These are phyloP conservation scores for western clawed frog (Xenopus tropicalis) DNA, from an alignment of 2,113 vertebrate species.

Conservation along the genomic window DNA sequence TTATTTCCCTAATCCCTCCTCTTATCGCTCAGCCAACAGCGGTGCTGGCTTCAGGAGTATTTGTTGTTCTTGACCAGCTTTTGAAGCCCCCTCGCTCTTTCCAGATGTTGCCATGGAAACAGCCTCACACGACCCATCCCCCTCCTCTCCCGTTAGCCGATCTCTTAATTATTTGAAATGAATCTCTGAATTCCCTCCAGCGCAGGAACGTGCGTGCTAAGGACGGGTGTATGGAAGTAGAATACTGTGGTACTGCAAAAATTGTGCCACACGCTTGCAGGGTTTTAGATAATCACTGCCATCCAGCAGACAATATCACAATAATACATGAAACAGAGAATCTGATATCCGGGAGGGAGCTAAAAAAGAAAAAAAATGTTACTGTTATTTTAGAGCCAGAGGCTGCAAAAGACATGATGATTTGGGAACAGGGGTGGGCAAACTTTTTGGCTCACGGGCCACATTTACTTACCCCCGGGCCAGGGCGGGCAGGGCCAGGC, in stretches of 20 bases:
- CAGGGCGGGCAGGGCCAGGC: no score
- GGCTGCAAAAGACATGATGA: no score
- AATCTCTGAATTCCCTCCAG: constrained; percentile 20
- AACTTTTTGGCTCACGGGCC: no score
- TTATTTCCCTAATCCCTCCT: constrained; percentile 35
- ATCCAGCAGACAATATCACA: not conserved
- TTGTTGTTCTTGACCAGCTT: constrained; percentile 27
- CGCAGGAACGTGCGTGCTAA: not conserved
- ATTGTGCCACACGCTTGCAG: not conserved
- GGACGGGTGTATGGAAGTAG: constrained; percentile 43
- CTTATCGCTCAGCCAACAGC: not conserved
- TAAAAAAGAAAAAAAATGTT: no score
- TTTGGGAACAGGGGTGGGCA: no score
- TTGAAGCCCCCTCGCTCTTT: not conserved
- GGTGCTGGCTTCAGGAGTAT: not conserved
- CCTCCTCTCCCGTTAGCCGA: not conserved
- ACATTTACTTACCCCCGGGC: no score
- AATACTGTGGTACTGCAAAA: not conserved
- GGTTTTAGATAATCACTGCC: not conserved
- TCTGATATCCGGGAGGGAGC: no score
- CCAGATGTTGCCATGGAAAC: constrained; percentile 28
- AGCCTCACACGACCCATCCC: constrained; percentile 39
- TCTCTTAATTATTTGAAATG: constrained; percentile 33
- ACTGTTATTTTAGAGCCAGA: no score
- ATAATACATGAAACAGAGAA: not conserved